phyloP scores from a whole-genome alignment of 1,140 invertebrate species.

The Drosophila hydei region DNA sequence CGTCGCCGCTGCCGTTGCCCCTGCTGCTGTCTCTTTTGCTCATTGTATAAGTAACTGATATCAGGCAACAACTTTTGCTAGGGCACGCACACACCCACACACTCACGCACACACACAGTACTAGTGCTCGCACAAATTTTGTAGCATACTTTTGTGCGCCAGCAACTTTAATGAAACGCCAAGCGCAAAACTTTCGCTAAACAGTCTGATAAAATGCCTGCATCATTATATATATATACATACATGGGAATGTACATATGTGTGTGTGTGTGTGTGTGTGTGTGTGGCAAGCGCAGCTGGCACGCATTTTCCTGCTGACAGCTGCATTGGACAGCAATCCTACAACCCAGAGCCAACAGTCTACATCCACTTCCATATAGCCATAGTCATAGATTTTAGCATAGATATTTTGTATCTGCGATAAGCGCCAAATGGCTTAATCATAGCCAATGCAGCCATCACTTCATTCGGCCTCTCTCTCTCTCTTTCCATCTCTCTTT shows the following conservation, averaged over 20 bases:
- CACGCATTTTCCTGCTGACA: slow-evolving; percentile 60
- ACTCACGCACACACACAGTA: slow-evolving; percentile 12
- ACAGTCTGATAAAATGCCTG: slow-evolving; percentile 71
- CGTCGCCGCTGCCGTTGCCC: slow-evolving; percentile 58
- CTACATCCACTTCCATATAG: slow-evolving; percentile 5
- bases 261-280: not conserved
- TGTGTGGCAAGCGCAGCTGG: slow-evolving; percentile 5
- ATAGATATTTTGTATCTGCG: slow-evolving; percentile 55
- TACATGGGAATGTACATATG: not conserved
- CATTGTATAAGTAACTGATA: slow-evolving; percentile 73
- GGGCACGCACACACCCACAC: slow-evolving; percentile 10
- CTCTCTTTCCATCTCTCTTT: not conserved
- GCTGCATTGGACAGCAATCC: slow-evolving; percentile 48
- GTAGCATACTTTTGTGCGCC: slow-evolving; percentile 70
- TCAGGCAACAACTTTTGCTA: slow-evolving; percentile 68
- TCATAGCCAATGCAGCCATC: slow-evolving; percentile 43
- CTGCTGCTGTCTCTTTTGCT: slow-evolving; percentile 36
- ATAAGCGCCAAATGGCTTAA: slow-evolving; percentile 66
- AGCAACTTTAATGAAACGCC: slow-evolving; percentile 78
- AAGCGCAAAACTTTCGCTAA: slow-evolving; percentile 75
- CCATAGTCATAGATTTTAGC: slow-evolving; percentile 24
- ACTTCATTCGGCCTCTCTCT: not conserved
- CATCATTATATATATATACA: slow-evolving; percentile 33
- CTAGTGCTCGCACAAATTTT: slow-evolving; percentile 55
- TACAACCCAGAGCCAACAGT: slow-evolving; percentile 2